These are phyloP conservation scores for Lontra canadensis DNA, from an alignment of 2,113 vertebrate genomes.

Conservation along the genomic window DNA sequence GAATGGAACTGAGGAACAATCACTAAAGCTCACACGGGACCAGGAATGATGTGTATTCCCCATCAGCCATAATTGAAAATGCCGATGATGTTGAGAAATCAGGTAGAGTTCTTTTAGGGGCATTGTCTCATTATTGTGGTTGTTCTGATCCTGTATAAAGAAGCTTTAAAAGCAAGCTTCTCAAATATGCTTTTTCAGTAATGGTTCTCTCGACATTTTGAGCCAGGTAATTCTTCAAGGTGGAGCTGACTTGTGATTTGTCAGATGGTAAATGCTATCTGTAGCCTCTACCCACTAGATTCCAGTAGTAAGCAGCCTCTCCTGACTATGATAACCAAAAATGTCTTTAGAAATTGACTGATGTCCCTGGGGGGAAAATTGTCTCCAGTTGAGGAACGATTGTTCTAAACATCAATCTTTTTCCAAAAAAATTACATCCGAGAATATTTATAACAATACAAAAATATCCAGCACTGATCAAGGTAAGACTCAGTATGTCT, in stretches of 20 bases:
- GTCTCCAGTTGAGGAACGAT: neutral
- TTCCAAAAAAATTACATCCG: neutral
- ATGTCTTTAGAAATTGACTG: neutral
- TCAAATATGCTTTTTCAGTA: neutral
- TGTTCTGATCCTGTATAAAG: neutral
- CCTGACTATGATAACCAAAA: neutral
- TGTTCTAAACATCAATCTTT: neutral
- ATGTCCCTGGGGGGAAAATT: neutral
- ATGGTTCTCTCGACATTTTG: neutral
- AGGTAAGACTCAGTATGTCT: neutral
- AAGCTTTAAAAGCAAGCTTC: neutral
- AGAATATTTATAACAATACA: neutral
- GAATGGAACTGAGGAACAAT: neutral
- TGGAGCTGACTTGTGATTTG: neutral
- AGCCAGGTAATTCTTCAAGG: neutral
- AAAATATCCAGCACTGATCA: neutral
- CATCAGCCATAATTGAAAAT: neutral
- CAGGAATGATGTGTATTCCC: neutral
- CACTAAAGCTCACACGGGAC: neutral
- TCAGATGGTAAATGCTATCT: neutral
- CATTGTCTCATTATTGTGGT: neutral
- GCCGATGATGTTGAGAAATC: neutral
- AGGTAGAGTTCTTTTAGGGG: neutral
- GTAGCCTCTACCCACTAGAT: neutral
- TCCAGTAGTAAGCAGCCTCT: neutral